Base-by-base conservation (phyloP, 2,888 invertebrate species). In the Fragum whitleyi region DNA sequence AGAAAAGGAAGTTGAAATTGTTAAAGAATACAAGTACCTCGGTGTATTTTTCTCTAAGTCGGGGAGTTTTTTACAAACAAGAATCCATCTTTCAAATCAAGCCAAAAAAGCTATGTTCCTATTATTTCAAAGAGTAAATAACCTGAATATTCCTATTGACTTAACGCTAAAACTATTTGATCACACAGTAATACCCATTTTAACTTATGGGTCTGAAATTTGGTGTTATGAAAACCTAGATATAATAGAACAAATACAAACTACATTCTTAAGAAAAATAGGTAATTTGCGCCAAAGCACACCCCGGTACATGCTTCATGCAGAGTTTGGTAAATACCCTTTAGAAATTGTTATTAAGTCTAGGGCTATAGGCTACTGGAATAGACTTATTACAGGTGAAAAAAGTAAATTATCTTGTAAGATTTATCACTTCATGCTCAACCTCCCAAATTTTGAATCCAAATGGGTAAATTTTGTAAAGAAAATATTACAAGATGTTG, bases 1-100 rank as follows among this genome's bases (percentile, higher is more conserved):
- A 16, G 47, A 36, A 26, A n/a, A 14, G 28, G 7, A n/a, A 14
- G 5, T 68, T 23, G 68, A 68, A 47, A 47, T 47, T 5, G 28
- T 9, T 1, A 51, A 42, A 16, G 9, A n/a, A 47, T 59, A 71
- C n/a, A 32, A 71, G 16, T 57, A 36, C 32, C 36, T 36, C 21
- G 71, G 59, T 1, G 1, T 59, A 36, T 16, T 16, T 14, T 71
- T 71, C 21, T 39, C 57, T 14, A 71, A 36, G 7, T 21, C 21
- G n/a, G 57, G 71, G 5, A 16, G 23, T 57, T 71, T 59, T 71
- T 23, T 36, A n/a, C n/a, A n/a, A 53, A 26, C 71, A 42, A 75
- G 36, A 69, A 29, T 6, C 59, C 47, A 61, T 59, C 28, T 75
- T 26, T 28, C 69, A 55, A 7, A 71, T 39, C 71, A 71, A 36